Evolutionary conservation across 2,888 invertebrate genomes (phyloP), one percentile per base, ranked within the genome.

Genomic region (Eubasilissa splendida): DNA sequence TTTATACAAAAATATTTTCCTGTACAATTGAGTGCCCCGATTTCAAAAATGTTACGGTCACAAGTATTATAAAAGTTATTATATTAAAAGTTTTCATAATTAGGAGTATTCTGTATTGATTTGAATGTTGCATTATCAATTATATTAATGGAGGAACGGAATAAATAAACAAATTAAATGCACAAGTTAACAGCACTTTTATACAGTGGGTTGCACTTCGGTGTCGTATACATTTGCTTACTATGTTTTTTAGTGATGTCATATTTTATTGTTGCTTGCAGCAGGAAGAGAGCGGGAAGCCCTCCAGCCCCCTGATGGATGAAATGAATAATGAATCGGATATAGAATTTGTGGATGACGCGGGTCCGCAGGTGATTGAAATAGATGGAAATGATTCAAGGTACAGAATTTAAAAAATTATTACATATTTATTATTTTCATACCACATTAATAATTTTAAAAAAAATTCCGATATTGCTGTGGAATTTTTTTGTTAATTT

Each of bases 351-450:
- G 91, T 93, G 59, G 88, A 90, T 82, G 92, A 93, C 85, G 90
- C 92, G 68, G 91, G 92, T 66, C 91, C 91, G 1, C 93, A 93
- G 85, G 93, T 94, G 84, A 94, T 94, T 85, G 92, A 94, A 85
- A 91, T 91, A 1, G 91, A 91, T 77, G 90, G 89, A 7, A 90
- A 90, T 84, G 90, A 91, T 85, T 91, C 91, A 74, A 89, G 91
- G 91, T 90, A 83, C 42, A 2, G 22, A 42, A 42, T 42, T 42
- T 2, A 42, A 42, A 42, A 42, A 42, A 1, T 42, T 42, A 42
- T 5, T 42, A 42, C 42, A 42, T 7, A 2, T 42, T 42, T 42
- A 2, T 4, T 7, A 42, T 5, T 42, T 1, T 42, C 7, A 42
- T 42, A 5, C 42, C 7, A 7, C 4, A 2, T 42, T 1, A 42